These are phyloP conservation scores for Nemapogon koenigi DNA, from an alignment of 2,888 invertebrate species.

Conservation along the genomic window DNA sequence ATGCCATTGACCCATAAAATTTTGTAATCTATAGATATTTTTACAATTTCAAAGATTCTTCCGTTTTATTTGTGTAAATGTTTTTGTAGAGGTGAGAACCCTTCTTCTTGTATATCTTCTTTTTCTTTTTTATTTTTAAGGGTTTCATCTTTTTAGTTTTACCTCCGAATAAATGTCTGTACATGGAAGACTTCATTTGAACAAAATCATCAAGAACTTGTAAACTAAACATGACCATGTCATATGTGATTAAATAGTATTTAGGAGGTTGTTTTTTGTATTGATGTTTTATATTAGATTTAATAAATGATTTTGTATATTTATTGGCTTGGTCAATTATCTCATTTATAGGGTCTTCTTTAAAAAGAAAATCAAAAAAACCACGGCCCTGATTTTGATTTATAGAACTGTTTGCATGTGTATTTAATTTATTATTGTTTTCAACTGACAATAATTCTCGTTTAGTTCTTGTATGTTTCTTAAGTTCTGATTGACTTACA, in stretches of 20 bases:
- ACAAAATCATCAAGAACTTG: constrained; percentile 40
- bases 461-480: constrained; percentile 1
- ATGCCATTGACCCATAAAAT: too few species aligned
- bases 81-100: constrained; percentile 13
- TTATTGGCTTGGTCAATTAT: constrained; percentile 25
- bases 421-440: neutral
- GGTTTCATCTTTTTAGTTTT: constrained; percentile 7
- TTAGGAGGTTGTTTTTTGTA: constrained; percentile 26
- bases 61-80: too few species aligned
- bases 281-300: constrained; percentile 21
- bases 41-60: neutral
- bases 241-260: constrained; percentile 37
- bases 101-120: constrained; percentile 17
- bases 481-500: constrained; percentile 13
- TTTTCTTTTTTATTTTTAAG: constrained; percentile 9
- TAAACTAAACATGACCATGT: constrained; percentile 34
- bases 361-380: constrained; percentile 27
- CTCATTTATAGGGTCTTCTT: constrained; percentile 24
- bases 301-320: constrained; percentile 29
- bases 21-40: neutral
- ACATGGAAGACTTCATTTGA: constrained; percentile 29
- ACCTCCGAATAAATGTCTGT: constrained; percentile 21
- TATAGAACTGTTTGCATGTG: too few species aligned
- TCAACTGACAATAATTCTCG: neutral
- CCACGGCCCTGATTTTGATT: constrained; percentile 18